These are phyloP conservation scores for Triplophysa bombifrons DNA, from an alignment of 2,797 vertebrate species.

Conservation along the genomic window DNA sequence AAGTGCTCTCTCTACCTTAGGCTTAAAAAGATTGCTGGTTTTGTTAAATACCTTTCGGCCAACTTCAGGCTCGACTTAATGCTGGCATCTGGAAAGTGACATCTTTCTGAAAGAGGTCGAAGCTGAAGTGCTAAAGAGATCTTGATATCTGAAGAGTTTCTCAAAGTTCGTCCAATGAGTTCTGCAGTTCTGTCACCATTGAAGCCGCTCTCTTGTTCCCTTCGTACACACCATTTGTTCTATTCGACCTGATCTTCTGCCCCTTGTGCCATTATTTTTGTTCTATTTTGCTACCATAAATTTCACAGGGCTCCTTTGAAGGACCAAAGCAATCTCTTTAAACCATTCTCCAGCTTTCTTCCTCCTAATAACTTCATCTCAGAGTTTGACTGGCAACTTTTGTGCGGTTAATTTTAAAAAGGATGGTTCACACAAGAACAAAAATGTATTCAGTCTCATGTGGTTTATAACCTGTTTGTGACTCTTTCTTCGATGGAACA, in stretches of 20 bases:
- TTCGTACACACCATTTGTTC: conserved; percentile 2
- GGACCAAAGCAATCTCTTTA: background rate
- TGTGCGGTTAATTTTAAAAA: background rate
- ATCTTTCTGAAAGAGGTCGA: background rate
- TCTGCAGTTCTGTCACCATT: background rate
- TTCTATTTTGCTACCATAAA: conserved; percentile 9
- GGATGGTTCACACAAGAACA: background rate
- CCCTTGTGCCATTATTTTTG: conserved; percentile 2
- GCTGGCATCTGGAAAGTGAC: conserved; percentile 5
- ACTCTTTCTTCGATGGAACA: too few species aligned
- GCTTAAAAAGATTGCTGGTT: conserved; percentile 18
- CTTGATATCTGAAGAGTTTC: background rate
- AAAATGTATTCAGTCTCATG: too few species aligned
- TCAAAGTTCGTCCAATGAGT: background rate
- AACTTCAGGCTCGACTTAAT: conserved; percentile 23
- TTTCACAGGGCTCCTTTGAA: background rate
- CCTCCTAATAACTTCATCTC: background rate
- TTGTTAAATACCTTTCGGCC: conserved; percentile 8
- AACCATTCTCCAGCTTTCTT: background rate
- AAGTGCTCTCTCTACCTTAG: background rate
- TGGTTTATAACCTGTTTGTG: too few species aligned
- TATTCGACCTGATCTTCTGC: conserved; percentile 14
- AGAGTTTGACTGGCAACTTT: background rate
- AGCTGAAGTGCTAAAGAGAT: conserved; percentile 1
- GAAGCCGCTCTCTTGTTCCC: background rate